phyloP scores from a whole-genome alignment of 1,140 invertebrate species.

The Eurytemora carolleeae region DNA sequence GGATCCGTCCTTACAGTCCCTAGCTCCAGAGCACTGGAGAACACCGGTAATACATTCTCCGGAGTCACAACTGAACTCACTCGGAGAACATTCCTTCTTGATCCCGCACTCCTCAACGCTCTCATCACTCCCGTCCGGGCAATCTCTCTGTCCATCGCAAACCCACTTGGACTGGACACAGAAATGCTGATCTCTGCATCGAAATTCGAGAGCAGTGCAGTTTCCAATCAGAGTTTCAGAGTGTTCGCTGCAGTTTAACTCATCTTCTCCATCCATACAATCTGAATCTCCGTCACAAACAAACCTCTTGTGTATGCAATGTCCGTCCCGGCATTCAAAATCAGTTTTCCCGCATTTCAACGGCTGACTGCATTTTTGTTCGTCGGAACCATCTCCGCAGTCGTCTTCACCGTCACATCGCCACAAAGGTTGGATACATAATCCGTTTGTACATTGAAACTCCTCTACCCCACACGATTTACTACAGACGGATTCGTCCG shows the following conservation, averaged over 20 bases:
- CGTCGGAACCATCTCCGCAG: slow-evolving; percentile 13
- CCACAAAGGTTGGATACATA: slow-evolving; percentile 13
- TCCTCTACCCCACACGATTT: slow-evolving; percentile 14
- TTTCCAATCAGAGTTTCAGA: neutral
- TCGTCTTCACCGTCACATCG: slow-evolving; percentile 12
- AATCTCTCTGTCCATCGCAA: slow-evolving; percentile 33
- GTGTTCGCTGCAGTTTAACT: neutral
- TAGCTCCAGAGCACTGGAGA: slow-evolving; percentile 54
- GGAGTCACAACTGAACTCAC: slow-evolving; percentile 16
- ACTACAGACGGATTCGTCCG: slow-evolving; percentile 38
- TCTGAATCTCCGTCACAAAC: slow-evolving; percentile 70
- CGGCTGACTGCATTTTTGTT: neutral
- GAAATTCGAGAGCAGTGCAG: slow-evolving; percentile 15
- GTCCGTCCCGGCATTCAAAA: slow-evolving; percentile 65
- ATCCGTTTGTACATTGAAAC: slow-evolving; percentile 15
- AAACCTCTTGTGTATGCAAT: slow-evolving; percentile 67
- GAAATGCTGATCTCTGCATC: slow-evolving; percentile 20
- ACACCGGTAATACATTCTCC: slow-evolving; percentile 57
- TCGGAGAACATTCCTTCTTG: neutral
- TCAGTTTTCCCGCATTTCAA: slow-evolving; percentile 38
- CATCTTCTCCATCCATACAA: slow-evolving; percentile 9
- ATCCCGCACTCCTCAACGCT: slow-evolving; percentile 16
- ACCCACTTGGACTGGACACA: slow-evolving; percentile 29
- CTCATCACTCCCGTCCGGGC: slow-evolving; percentile 24
- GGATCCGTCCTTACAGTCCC: slow-evolving; percentile 53